These are phyloP conservation scores for Nasonia oneida DNA, from an alignment of 2,888 invertebrate genomes.

Conservation along the genomic window DNA sequence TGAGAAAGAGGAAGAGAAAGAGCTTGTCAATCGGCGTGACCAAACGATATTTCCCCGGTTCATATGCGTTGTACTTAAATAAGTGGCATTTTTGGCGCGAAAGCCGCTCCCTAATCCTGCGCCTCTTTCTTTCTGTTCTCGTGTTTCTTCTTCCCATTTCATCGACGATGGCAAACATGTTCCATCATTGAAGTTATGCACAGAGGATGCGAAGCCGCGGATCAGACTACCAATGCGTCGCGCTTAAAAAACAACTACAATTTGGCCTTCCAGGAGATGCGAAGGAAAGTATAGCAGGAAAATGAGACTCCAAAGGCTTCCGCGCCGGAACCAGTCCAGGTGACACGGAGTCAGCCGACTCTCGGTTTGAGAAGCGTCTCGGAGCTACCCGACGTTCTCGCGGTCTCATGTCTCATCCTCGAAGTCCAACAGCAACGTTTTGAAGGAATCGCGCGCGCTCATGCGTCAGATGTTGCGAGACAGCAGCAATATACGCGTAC, in stretches of 20 bases:
- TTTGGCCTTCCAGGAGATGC: neutral
- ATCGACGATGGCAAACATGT: too few relatives aligned
- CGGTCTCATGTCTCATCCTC: constrained; percentile 50
- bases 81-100: constrained; percentile 71
- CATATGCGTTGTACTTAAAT: constrained; percentile 69
- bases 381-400: constrained; percentile 61
- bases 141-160: constrained; percentile 20
- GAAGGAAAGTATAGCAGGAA: constrained; percentile 63
- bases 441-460: neutral
- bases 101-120: constrained; percentile 67
- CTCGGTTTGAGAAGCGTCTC: constrained; percentile 69
- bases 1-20: constrained; percentile 69
- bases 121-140: constrained; percentile 45
- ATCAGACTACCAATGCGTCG: neutral
- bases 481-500: neutral
- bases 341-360: constrained; percentile 78
- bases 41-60: constrained; percentile 77
- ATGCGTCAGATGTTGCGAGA: neutral
- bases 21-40: constrained; percentile 72
- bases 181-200: neutral
- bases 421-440: neutral
- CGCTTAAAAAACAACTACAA: neutral
- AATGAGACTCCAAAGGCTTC: constrained; percentile 68
- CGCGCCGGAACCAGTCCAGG: constrained; percentile 77
- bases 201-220: neutral